Conservation (phyloP, 2,113 vertebrate species). For the Periophthalmodon schlosseri region DNA sequence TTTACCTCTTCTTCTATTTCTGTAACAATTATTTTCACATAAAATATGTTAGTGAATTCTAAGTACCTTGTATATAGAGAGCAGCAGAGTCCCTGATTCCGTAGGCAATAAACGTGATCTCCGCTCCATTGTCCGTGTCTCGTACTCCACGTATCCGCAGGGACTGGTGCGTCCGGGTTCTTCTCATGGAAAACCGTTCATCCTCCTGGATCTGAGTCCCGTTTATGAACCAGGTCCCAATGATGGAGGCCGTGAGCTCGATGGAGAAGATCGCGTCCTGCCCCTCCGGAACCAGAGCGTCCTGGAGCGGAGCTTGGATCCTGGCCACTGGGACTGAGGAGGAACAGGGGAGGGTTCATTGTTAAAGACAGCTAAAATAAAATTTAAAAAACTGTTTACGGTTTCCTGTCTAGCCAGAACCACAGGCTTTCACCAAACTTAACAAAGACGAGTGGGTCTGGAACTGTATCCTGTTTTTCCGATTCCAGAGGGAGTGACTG, state of each 20-base stretch:
- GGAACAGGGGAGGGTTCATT: neutral
- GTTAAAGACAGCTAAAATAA: no score
- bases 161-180: constrained; percentile 78
- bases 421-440: no score
- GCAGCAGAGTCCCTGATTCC: constrained; percentile 83
- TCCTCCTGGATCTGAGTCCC: constrained; percentile 80
- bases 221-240: constrained; percentile 87
- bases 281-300: constrained; percentile 78
- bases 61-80: constrained; percentile 89
- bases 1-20: no score
- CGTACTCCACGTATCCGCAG: constrained; percentile 80
- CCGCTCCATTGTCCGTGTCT: constrained; percentile 81
- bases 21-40: neutral
- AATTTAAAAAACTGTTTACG: no score
- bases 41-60: no score
- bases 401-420: no score
- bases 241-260: constrained; percentile 84
- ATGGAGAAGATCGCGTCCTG: constrained; percentile 87
- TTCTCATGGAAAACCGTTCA: constrained; percentile 74
- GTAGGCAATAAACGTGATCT: constrained; percentile 86
- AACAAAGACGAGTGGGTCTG: no score
- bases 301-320: constrained; percentile 86
- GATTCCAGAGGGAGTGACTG: no score
- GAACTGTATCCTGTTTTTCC: no score
- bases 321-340: constrained; percentile 84